Conservation (phyloP, 2,797 vertebrate species). For the Echiichthys vipera region DNA sequence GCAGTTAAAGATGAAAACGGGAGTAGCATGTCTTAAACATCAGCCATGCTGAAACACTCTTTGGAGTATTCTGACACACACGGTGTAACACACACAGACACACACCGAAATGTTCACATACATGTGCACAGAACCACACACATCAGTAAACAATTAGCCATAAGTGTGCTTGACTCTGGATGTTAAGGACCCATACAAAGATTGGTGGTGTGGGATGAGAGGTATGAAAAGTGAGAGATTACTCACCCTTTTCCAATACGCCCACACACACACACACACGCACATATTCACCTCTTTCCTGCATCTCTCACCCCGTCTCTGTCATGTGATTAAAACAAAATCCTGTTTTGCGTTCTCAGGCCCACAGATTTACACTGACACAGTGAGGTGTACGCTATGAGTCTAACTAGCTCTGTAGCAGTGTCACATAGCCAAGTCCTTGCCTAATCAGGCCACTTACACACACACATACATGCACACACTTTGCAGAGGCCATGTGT, state of each 20-base stretch:
- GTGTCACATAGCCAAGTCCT: conserved; percentile 74
- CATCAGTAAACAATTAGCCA: conserved; percentile 79
- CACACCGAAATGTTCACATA: conserved; percentile 30
- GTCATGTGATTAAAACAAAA: conserved; percentile 70
- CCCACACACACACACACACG: conserved; percentile 36
- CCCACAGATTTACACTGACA: conserved; percentile 71
- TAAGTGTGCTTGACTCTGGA: conserved; percentile 81
- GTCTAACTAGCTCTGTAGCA: conserved; percentile 71
- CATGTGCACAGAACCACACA: conserved; percentile 46
- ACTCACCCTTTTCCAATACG: conserved; percentile 68
- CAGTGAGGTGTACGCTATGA: conserved; percentile 63
- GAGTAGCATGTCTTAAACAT: conserved; percentile 18
- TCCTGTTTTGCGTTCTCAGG: conserved; percentile 65
- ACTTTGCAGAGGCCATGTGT: conserved; percentile 84
- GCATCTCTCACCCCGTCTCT: conserved; percentile 47
- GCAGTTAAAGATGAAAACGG: conserved; percentile 40
- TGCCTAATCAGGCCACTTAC: conserved; percentile 75
- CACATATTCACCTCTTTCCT: conserved; percentile 40
- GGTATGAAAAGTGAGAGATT: conserved; percentile 76
- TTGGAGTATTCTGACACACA: conserved; percentile 12
- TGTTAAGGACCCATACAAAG: conserved; percentile 81
- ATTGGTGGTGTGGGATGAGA: conserved; percentile 76
- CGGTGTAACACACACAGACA: conserved; percentile 26
- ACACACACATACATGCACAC: conserved; percentile 45
- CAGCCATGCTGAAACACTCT: conserved; percentile 13